Evolutionary conservation across 2,797 vertebrate species (phyloP).

Genomic region (Alfaro cultratus): DNA sequence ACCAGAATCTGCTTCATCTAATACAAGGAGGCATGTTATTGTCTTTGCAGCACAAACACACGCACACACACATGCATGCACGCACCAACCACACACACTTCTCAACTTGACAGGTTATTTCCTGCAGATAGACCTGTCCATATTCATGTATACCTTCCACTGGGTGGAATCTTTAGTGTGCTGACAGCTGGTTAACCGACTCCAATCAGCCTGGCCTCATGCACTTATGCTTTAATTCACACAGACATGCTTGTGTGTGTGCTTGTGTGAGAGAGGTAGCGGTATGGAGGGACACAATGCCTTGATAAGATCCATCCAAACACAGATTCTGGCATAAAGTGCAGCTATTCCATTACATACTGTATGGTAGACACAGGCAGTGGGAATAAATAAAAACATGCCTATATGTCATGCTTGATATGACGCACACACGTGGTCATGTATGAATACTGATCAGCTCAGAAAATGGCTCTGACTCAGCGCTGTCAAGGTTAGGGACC

Average conservation of each 20-base stretch:
- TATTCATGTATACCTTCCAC: conserved; percentile 47
- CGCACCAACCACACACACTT: conserved; percentile 13
- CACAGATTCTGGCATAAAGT: conserved; percentile 7
- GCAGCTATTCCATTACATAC: conserved; percentile 14
- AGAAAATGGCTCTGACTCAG: conserved; percentile 8
- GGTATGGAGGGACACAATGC: background rate
- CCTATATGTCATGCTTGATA: background rate
- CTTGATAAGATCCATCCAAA: background rate
- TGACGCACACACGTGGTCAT: background rate
- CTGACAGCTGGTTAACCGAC: conserved; percentile 72
- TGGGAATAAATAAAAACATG: conserved; percentile 32
- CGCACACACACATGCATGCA: background rate
- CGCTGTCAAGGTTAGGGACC: conserved; percentile 34
- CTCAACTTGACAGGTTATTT: conserved; percentile 52
- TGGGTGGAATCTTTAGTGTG: conserved; percentile 49
- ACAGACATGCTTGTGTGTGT: conserved; percentile 20
- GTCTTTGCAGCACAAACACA: conserved; percentile 29
- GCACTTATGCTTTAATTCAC: conserved; percentile 45
- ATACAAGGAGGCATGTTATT: conserved; percentile 36
- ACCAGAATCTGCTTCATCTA: conserved; percentile 20
- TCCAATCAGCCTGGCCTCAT: conserved; percentile 27
- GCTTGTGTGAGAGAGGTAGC: background rate
- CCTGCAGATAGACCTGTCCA: conserved; percentile 71
- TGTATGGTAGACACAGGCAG: conserved; percentile 6
- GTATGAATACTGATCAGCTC: conserved; percentile 18